Percentiles rank a stretch among this genome's conserved stretches.
Evolutionary conservation across 2,797 vertebrate species (phyloP).

Genomic region (Balearica regulorum): DNA sequence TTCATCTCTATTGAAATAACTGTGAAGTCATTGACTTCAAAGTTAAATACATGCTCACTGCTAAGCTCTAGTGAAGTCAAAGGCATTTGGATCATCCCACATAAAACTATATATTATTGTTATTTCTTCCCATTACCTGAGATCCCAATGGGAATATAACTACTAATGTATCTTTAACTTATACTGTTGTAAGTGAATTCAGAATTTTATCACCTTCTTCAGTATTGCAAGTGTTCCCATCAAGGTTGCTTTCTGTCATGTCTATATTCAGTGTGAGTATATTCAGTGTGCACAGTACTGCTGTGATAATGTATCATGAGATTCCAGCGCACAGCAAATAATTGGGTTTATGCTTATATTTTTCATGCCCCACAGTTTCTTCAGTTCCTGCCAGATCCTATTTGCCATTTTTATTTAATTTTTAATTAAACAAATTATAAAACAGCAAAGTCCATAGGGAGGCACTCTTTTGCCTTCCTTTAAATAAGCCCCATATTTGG

Average conservation of each 20-base stretch:
- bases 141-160: conserved; percentile 35
- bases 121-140: conserved; percentile 38
- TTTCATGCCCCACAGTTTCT: neutral
- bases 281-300: neutral
- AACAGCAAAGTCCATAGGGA: neutral
- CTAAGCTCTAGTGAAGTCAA: neutral
- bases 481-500: neutral
- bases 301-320: neutral
- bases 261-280: neutral
- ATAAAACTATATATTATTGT: conserved; percentile 22
- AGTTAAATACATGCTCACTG: neutral
- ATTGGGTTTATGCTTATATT: neutral
- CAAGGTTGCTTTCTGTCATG: conserved; percentile 1
- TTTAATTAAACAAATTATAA: neutral
- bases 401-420: neutral
- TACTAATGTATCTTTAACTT: conserved; percentile 24
- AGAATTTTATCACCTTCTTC: conserved; percentile 41
- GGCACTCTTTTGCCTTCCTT: neutral
- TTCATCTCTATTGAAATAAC: neutral
- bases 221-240: neutral
- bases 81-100: conserved; percentile 22
- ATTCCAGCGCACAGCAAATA: neutral
- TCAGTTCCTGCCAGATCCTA: neutral
- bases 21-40: neutral
- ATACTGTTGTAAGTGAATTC: conserved; percentile 1